Evolutionary conservation across 2,113 vertebrate genomes (phyloP).

Genomic region (Caracal caracal): DNA sequence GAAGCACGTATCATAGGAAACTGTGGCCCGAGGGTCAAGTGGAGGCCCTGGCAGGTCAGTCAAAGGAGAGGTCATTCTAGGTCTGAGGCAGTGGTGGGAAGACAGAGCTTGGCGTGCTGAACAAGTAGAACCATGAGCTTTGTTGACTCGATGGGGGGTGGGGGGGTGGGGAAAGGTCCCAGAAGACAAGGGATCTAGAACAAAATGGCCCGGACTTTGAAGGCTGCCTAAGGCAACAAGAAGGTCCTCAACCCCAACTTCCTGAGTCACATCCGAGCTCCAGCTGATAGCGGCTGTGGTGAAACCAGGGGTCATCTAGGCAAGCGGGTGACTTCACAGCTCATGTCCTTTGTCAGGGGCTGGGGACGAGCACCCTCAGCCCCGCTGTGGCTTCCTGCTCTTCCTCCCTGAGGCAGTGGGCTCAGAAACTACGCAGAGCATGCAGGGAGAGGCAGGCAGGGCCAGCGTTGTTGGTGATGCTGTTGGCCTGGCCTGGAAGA

Average conservation of each 20-base stretch:
- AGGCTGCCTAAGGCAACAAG: background rate
- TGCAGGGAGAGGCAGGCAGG: background rate
- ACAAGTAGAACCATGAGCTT: no score
- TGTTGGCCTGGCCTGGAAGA: background rate
- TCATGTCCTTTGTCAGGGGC: background rate
- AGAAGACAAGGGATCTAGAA: background rate
- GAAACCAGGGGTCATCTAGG: conserved; percentile 74
- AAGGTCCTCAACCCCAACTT: background rate
- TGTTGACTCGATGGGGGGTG: background rate
- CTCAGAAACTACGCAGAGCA: background rate
- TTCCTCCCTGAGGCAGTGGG: background rate
- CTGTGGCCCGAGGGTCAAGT: background rate
- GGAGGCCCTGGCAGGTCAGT: background rate
- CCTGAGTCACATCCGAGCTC: background rate
- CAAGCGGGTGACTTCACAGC: conserved; percentile 55
- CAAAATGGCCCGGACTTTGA: background rate
- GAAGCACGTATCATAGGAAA: background rate
- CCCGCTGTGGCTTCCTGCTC: background rate
- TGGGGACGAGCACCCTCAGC: background rate
- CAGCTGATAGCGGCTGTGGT: conserved; percentile 70
- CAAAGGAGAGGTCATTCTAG: background rate
- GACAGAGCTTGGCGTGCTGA: background rate
- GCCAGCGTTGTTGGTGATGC: background rate
- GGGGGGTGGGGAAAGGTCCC: background rate
- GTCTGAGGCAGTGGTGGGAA: background rate